A percentile compares a stretch with the other conserved stretches of the same genome.
These are phyloP conservation scores for Aspidoscelis tigris DNA, from an alignment of 2,113 vertebrate species.

Conservation along the genomic window DNA sequence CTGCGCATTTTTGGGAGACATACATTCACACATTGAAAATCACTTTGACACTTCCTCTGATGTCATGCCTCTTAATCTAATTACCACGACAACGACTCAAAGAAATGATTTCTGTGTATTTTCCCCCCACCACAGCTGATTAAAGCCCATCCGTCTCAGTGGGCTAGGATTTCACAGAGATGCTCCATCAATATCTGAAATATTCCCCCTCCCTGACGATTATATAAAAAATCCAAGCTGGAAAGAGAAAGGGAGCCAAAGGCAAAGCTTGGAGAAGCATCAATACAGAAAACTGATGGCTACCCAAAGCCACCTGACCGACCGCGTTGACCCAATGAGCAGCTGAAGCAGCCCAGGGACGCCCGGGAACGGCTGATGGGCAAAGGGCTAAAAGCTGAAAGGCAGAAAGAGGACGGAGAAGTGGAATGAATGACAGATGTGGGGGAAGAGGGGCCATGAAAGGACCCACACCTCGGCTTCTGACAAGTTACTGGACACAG, in stretches of 20 bases:
- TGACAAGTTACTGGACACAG: conserved; percentile 32
- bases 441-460: not conserved
- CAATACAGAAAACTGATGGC: not conserved
- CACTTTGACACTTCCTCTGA: conserved; percentile 42
- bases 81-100: conserved; percentile 22
- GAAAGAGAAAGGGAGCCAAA: not conserved
- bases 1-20: not conserved
- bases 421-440: not conserved
- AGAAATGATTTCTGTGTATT: conserved; percentile 40
- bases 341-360: rapidly evolving
- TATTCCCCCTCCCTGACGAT: too few species aligned
- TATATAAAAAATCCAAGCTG: not conserved
- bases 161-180: conserved; percentile 38
- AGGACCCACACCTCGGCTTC: not conserved
- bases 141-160: conserved; percentile 55
- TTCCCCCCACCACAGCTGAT: conserved; percentile 46
- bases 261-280: rapidly evolving
- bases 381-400: not conserved
- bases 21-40: not conserved
- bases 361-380: not conserved
- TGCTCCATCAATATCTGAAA: not conserved
- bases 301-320: rapidly evolving
- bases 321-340: not conserved
- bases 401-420: rapidly evolving
- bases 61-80: conserved; percentile 57